These are phyloP conservation scores for Aix galericulata DNA, from an alignment of 2,113 vertebrate species.

Conservation along the genomic window DNA sequence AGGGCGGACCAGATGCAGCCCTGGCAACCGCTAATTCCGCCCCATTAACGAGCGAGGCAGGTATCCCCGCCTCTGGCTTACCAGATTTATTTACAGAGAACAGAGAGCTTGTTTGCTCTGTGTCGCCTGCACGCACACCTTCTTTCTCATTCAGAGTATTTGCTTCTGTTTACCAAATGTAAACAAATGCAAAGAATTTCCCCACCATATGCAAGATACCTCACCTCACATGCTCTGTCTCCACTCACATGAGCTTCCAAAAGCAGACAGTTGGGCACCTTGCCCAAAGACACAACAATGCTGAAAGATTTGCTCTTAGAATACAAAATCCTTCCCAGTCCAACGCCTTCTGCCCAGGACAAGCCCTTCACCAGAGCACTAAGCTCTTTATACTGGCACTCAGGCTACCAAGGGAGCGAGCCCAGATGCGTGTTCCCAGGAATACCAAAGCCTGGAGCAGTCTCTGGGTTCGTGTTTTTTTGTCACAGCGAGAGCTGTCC, in stretches of 20 bases:
- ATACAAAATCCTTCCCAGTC: not conserved
- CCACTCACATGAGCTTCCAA: not conserved
- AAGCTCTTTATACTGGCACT: not conserved
- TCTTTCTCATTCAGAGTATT: not conserved
- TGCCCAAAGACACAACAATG: not conserved
- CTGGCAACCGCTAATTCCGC: accelerated
- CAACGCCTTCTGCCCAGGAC: not conserved
- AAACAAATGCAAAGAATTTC: not conserved
- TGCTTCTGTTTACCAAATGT: not conserved
- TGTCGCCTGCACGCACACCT: accelerated
- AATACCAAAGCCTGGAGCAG: accelerated
- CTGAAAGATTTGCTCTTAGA: not conserved
- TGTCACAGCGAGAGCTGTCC: not conserved
- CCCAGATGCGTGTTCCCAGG: not conserved
- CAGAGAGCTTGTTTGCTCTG: not conserved
- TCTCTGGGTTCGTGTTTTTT: accelerated
- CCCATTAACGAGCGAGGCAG: accelerated
- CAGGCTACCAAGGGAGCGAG: not conserved
- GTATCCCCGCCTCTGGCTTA: not conserved
- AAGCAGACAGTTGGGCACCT: not conserved
- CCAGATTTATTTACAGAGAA: accelerated
- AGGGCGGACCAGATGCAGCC: not conserved
- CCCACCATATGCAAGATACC: not conserved
- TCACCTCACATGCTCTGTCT: not conserved
- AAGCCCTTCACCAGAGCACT: not conserved